Base-by-base conservation (phyloP, 2,113 vertebrate species). In the Chionis minor region DNA sequence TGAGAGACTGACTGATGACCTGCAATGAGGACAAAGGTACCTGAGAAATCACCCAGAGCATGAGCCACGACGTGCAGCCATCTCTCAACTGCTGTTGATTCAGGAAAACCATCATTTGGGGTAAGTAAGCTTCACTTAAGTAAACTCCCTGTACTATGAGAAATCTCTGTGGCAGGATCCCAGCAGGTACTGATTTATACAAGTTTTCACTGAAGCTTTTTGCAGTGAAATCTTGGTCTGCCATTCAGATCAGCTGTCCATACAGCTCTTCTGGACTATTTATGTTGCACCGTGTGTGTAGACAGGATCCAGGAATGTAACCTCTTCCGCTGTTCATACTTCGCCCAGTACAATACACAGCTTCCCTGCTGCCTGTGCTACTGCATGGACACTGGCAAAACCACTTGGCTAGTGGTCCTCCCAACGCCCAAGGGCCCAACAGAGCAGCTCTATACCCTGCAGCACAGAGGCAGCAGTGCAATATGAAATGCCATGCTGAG, bases 41-140 rank as follows among this genome's bases (percentile, higher is more conserved):
- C 54, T 75, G 77, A 92, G 91, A 94, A 96, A 89, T 91, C 65
- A 72, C 22, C 24, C 77, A 91, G 62, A 81, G 35, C 61, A 87
- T 0, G 0, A 81, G 59, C 21, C 77, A 27, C n/a, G 83, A 40
- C 23, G n/a, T 4, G n/a, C 66, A 94, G 61, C 65, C 55, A 58
- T 88, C 79, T 77, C 86, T 75, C 89, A 94, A 62, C 45, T 27
- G 30, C 13, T 49, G 26, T 23, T 72, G 70, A 62, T 71, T 72
- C 51, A 73, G 59, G 26, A 95, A 92, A 77, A 51, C 8, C 38
- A 35, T 70, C 10, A 59, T 73, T 38, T 58, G 42, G 38, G 9
- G 3, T 38, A 51, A 22, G 12, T 20, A 62, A 80, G 40, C 32
- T 42, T 80, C 62, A 61, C 16, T 61, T 72, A 52, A 77, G 58